Conservation (phyloP, 2,888 invertebrate genomes). For the Spicauda simplicius region DNA sequence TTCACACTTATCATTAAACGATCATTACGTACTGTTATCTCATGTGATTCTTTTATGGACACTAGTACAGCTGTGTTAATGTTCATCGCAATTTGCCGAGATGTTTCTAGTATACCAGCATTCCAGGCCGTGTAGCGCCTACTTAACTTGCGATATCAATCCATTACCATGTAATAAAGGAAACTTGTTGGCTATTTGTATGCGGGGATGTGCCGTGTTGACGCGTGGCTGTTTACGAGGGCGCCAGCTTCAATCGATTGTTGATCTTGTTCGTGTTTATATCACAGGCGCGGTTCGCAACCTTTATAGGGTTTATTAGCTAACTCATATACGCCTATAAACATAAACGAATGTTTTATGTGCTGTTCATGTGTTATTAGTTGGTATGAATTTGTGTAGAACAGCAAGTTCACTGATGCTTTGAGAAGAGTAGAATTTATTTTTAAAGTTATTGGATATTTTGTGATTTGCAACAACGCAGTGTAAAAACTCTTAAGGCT, state of each 20-base stretch:
- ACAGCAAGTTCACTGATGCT: no score
- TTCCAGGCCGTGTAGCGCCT: conserved; percentile 17
- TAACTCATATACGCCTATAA: neutral
- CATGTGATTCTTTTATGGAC: no score
- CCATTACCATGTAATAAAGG: conserved; percentile 22
- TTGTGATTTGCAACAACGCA: no score
- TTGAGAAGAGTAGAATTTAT: no score
- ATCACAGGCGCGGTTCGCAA: no score
- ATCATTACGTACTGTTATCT: no score
- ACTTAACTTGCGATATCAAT: conserved; percentile 27
- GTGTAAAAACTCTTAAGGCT: no score
- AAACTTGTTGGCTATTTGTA: conserved; percentile 23
- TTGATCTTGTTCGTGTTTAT: neutral
- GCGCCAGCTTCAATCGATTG: neutral
- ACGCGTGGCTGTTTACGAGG: neutral
- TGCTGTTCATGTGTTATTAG: no score
- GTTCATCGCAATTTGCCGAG: neutral
- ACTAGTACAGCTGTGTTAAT: neutral
- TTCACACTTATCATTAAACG: no score
- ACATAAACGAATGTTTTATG: neutral
- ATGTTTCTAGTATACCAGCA: conserved; percentile 8
- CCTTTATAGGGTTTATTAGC: neutral
- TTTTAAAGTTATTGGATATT: no score
- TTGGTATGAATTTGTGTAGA: no score
- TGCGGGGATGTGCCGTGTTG: conserved; percentile 13